Evolutionary conservation across 2,113 vertebrate genomes (phyloP).

Genomic region (Cheilinus undulatus): DNA sequence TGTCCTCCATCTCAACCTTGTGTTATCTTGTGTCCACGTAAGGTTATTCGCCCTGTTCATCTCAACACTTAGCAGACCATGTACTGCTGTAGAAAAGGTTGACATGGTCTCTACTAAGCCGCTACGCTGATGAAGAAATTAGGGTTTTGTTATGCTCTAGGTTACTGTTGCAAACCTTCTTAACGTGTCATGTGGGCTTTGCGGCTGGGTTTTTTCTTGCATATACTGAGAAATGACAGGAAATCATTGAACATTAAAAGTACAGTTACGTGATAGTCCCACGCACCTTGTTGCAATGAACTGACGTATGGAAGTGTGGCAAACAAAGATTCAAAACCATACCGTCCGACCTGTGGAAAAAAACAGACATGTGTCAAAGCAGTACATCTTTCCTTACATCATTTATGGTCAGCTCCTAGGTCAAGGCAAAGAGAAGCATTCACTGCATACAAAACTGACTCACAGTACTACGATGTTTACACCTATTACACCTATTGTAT

Average conservation of each 20-base stretch:
- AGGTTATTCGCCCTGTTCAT: neutral
- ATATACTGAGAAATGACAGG: neutral
- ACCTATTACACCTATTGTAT: neutral
- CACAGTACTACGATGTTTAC: neutral
- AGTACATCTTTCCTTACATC: neutral
- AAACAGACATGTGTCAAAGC: constrained; percentile 22
- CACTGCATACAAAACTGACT: neutral
- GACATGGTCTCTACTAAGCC: neutral
- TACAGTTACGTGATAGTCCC: neutral
- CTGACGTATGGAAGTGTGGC: constrained; percentile 88
- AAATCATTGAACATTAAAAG: neutral
- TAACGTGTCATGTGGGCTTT: neutral
- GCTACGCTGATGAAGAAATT: neutral
- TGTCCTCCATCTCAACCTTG: constrained; percentile 23
- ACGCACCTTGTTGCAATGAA: constrained; percentile 93
- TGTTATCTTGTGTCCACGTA: neutral
- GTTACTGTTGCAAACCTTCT: neutral
- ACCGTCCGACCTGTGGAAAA: constrained; percentile 50
- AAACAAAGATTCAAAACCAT: constrained; percentile 95
- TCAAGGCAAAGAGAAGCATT: constrained; percentile 36
- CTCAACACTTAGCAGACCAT: neutral
- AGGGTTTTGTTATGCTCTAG: neutral
- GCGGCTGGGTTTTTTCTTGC: too few relatives aligned
- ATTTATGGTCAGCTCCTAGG: neutral
- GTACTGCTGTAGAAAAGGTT: neutral